These are phyloP conservation scores for Neelides folsomi DNA, from an alignment of 2,888 invertebrate genomes.

Conservation along the genomic window DNA sequence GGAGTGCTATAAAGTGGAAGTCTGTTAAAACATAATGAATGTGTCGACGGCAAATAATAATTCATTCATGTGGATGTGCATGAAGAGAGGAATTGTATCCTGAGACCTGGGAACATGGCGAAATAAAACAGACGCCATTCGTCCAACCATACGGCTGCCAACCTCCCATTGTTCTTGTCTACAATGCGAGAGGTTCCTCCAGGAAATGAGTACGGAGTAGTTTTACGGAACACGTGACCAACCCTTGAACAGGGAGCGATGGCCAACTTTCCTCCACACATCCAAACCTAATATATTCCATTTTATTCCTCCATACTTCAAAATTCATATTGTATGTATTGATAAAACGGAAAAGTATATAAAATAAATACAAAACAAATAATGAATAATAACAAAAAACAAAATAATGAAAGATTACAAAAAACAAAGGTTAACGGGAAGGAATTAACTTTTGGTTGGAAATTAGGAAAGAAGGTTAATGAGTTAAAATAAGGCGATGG, in stretches of 20 bases:
- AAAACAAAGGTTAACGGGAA: too few relatives aligned
- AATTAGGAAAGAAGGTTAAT: too few relatives aligned
- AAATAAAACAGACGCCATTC: conserved; percentile 98
- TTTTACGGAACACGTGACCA: conserved; percentile 93
- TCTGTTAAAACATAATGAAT: not conserved
- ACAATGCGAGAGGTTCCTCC: conserved; percentile 93
- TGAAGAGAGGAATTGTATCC: conserved; percentile 1
- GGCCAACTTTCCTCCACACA: conserved; percentile 90
- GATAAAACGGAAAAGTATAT: conserved; percentile 12
- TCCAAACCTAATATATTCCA: conserved; percentile 63
- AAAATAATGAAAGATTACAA: not conserved
- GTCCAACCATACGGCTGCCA: conserved; percentile 98
- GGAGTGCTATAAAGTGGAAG: conserved; percentile 3
- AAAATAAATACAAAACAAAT: conserved; percentile 6
- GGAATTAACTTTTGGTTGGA: too few relatives aligned
- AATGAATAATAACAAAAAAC: not conserved
- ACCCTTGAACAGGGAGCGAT: conserved; percentile 90
- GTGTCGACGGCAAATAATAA: not conserved
- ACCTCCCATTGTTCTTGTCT: conserved; percentile 96
- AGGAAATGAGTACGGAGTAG: conserved; percentile 96
- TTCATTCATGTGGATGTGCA: not conserved
- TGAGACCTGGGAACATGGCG: conserved; percentile 87
- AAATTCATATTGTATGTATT: conserved; percentile 4
- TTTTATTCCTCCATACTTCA: not conserved
- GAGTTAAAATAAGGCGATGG: too few relatives aligned